A percentile compares a stretch with the other conserved stretches of the same genome.
These are phyloP conservation scores for Drosophila mercatorum DNA, from an alignment of 2,888 invertebrate genomes.

Conservation along the genomic window DNA sequence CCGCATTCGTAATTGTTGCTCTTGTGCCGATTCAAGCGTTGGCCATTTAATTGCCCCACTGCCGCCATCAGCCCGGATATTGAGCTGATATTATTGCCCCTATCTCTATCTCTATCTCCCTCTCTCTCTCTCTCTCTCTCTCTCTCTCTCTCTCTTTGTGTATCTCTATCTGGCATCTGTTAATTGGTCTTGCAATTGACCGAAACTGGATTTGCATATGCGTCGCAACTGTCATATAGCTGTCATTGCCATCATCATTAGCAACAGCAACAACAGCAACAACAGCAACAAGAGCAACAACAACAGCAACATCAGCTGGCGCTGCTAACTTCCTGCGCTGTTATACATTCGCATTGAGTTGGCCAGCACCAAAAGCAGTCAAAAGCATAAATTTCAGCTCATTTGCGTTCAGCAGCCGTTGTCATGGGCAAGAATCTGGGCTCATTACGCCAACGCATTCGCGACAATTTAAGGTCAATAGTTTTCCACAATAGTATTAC, in stretches of 20 bases:
- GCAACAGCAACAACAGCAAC: slow-evolving; percentile 10
- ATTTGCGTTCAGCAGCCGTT: slow-evolving; percentile 43
- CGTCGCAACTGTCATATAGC: slow-evolving; percentile 47
- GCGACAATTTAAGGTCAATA: slow-evolving; percentile 77
- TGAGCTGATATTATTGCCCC: slow-evolving; percentile 33
- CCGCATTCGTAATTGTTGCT: slow-evolving; percentile 75
- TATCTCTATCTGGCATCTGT: not conserved
- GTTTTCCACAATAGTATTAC: slow-evolving; percentile 31
- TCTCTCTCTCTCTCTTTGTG: too few relatives aligned
- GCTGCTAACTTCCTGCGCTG: slow-evolving; percentile 43
- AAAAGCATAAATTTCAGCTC: slow-evolving; percentile 48
- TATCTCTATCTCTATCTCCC: not conserved
- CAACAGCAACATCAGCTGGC: slow-evolving; percentile 7
- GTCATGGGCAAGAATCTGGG: slow-evolving; percentile 49
- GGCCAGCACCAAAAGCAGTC: slow-evolving; percentile 36
- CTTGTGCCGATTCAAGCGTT: slow-evolving; percentile 64
- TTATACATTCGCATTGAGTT: slow-evolving; percentile 16
- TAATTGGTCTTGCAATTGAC: slow-evolving; percentile 67
- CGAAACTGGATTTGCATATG: slow-evolving; percentile 62
- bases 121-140: too few relatives aligned
- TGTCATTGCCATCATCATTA: slow-evolving; percentile 63
- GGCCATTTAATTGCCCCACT: slow-evolving; percentile 60
- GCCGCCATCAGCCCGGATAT: slow-evolving; percentile 62
- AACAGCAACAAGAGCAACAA: slow-evolving; percentile 8
- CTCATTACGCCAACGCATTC: slow-evolving; percentile 56